phyloP scores from a whole-genome alignment of 2,113 vertebrate species.

The Oxyura jamaicensis region DNA sequence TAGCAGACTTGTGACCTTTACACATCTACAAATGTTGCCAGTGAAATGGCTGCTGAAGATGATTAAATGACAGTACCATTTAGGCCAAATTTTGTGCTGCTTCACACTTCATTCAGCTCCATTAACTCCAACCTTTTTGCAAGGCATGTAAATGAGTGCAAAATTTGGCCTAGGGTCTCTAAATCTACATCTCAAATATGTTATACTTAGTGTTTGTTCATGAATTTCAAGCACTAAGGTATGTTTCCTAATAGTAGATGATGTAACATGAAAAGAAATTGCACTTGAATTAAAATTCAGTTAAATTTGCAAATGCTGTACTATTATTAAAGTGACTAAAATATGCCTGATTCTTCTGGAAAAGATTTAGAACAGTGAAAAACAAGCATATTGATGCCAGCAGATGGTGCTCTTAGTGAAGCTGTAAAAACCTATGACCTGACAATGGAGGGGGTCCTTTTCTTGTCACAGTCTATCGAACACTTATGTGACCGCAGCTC shows the following conservation, averaged over 20 bases:
- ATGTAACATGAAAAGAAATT: constrained; percentile 13
- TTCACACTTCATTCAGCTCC: constrained; percentile 35
- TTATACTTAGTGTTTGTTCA: not conserved
- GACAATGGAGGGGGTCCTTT: not conserved
- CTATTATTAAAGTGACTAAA: not conserved
- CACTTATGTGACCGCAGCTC: not conserved
- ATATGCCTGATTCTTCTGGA: not conserved
- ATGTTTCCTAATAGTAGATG: not conserved
- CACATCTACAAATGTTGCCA: not conserved
- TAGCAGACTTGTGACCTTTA: constrained; percentile 27
- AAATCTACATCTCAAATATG: not conserved
- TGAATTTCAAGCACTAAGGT: not conserved
- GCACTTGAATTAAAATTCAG: not conserved
- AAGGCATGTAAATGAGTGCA: not conserved
- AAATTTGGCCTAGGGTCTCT: constrained; percentile 7
- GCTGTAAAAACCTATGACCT: not conserved
- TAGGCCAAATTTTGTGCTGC: constrained; percentile 21
- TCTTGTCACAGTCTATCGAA: not conserved
- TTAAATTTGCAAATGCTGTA: not conserved
- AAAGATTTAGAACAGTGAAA: not conserved
- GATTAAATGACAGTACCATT: not conserved
- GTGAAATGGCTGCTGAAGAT: constrained; percentile 7
- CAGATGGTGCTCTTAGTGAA: constrained; percentile 54
- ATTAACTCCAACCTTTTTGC: not conserved
- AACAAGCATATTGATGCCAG: constrained; percentile 11